Conservation (phyloP, 1,140 invertebrate genomes). For the Macrocentrus cingulum region DNA sequence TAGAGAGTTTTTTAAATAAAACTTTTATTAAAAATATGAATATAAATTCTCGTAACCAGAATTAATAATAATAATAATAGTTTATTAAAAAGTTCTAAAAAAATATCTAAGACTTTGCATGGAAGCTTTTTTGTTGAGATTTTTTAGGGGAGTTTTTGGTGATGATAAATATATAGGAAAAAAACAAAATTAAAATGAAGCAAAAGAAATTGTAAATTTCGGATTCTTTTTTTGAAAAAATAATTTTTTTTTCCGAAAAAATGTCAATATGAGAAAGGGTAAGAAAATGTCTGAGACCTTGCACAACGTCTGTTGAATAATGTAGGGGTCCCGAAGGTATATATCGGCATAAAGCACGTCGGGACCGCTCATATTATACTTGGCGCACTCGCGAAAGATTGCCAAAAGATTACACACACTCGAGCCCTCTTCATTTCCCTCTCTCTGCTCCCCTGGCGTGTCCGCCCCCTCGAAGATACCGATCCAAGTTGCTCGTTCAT, state of each 20-base stretch:
- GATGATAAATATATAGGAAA: no score
- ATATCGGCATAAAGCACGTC: slow-evolving; percentile 41
- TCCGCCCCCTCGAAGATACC: not conserved
- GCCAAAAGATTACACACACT: slow-evolving; percentile 44
- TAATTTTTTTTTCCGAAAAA: not conserved
- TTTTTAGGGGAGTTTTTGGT: no score
- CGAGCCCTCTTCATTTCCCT: slow-evolving; percentile 1
- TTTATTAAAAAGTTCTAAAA: no score
- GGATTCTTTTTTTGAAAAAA: not conserved
- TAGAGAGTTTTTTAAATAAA: no score
- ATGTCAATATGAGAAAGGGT: not conserved
- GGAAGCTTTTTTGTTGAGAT: no score
- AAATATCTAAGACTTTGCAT: no score
- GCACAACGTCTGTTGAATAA: slow-evolving; percentile 33
- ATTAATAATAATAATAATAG: no score
- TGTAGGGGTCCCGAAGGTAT: slow-evolving; percentile 30
- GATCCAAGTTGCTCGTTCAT: slow-evolving; percentile 25
- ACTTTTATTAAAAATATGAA: no score
- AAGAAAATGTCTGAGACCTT: slow-evolving; percentile 8
- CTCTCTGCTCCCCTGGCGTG: not conserved
- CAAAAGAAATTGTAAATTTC: no score
- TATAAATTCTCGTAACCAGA: no score
- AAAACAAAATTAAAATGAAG: no score
- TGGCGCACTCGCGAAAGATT: slow-evolving; percentile 53
- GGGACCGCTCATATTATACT: slow-evolving; percentile 41